Conservation (phyloP, 1,140 invertebrate genomes). For the Drosophila grimshawi region DNA sequence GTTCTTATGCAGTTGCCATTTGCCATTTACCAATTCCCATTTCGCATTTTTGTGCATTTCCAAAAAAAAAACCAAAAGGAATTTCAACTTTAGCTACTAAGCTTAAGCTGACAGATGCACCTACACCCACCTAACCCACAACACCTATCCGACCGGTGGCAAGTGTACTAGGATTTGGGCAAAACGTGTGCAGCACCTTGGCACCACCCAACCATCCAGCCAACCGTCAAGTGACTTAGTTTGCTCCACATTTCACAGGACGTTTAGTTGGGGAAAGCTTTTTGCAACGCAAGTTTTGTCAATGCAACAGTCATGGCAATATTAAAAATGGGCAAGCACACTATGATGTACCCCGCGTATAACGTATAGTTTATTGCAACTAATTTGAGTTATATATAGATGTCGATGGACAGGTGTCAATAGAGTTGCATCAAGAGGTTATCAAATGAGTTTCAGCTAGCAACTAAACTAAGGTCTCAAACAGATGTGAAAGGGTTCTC, state of each 20-base stretch:
- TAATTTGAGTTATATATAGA: too few species aligned
- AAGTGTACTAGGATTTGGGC: conserved; percentile 12
- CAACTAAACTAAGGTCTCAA: too few species aligned
- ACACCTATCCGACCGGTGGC: not conserved
- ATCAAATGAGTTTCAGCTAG: not conserved
- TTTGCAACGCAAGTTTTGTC: conserved; percentile 33
- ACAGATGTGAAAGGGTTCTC: too few species aligned
- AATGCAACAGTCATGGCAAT: conserved; percentile 13
- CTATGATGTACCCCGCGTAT: conserved; percentile 5
- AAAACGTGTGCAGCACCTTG: not conserved
- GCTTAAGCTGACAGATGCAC: conserved; percentile 30
- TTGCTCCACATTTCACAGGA: conserved; percentile 21
- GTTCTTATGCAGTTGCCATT: conserved; percentile 21
- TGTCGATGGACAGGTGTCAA: too few species aligned
- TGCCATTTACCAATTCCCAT: not conserved
- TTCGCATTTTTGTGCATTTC: not conserved
- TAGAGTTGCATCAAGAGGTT: not conserved
- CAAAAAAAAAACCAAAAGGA: not conserved
- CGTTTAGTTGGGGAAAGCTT: conserved; percentile 48
- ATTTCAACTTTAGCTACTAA: conserved; percentile 9
- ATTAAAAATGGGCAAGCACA: not conserved
- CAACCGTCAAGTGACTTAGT: conserved; percentile 28
- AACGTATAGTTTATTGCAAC: not conserved
- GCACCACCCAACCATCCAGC: not conserved
- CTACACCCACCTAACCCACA: not conserved